Evolutionary conservation across 2,113 vertebrate genomes (phyloP), one percentile per base, ranked within the genome.

Genomic region (Malurus elegans): DNA sequence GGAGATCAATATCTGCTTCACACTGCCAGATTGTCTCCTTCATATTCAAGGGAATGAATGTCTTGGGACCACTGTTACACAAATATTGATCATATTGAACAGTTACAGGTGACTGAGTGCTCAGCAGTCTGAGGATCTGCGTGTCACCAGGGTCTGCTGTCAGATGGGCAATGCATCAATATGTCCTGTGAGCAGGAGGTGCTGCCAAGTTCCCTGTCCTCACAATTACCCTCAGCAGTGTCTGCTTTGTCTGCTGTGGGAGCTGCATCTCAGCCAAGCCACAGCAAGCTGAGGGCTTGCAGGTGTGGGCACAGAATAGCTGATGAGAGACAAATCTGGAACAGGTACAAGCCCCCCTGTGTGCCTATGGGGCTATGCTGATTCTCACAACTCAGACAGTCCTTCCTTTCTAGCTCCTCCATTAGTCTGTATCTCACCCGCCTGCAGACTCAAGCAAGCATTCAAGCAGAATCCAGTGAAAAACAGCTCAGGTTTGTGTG

Each of bases 101-200:
- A 70, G 38, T n/a, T 79, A 31, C 86, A 94, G 88, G 92, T 82
- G 76, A 69, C 86, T 72, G 74, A 79, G 85, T 19, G 32, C 71
- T 56, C 74, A n/a, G 70, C 62, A 71, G 54, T 3, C 24, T 5
- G 53, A 71, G 88, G 51, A 70, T 36, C 14, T 70, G 70, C 12
- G 0, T 31, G 32, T n/a, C 79, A 26, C n/a, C 64, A 65, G 78
- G 71, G 36, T 44, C 66, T 80, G 73, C 86, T 86, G 12, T 45
- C 90, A 78, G 76, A 65, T 4, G 5, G 84, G 36, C 67, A 61
- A 28, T 11, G 56, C n/a, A 60, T 48, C 64, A 17, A 3, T 9
- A 23, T 48, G 36, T 76, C 57, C 75, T 64, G 23, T 0, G n/a
- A 92, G 79, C 61, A 86, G 60, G 56, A 80, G 74, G 48, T 0